Conservation (phyloP, 2,113 vertebrate genomes). For the Sminthopsis crassicaudata region DNA sequence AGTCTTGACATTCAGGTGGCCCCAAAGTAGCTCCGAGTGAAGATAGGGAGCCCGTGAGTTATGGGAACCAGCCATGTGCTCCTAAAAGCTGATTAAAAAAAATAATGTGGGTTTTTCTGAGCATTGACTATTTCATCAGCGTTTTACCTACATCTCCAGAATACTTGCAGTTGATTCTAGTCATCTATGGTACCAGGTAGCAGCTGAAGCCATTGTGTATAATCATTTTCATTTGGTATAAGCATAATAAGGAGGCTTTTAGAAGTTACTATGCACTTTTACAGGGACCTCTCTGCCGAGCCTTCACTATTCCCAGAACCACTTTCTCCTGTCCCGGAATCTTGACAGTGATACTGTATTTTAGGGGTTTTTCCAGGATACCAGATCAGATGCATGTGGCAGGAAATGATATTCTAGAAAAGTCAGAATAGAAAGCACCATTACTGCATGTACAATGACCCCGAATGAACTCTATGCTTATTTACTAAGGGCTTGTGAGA, state of each 20-base stretch:
- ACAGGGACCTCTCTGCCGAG: slow-evolving; percentile 47
- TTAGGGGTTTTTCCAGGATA: slow-evolving; percentile 65
- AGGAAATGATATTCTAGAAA: slow-evolving; percentile 82
- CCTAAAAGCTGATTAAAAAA: not conserved
- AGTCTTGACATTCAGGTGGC: not conserved
- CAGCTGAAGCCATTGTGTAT: not conserved
- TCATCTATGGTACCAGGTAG: not conserved
- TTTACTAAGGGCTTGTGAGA: not conserved
- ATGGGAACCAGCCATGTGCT: not conserved
- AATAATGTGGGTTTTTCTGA: not conserved
- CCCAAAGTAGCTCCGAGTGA: not conserved
- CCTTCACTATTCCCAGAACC: slow-evolving; percentile 76
- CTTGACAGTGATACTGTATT: slow-evolving; percentile 81
- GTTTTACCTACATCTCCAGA: not conserved
- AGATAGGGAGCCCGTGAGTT: not conserved
- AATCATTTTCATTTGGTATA: slow-evolving; percentile 25
- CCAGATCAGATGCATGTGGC: slow-evolving; percentile 83
- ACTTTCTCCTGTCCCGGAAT: not conserved
- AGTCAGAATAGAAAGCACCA: slow-evolving; percentile 31
- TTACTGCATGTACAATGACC: not conserved
- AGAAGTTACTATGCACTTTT: slow-evolving; percentile 48
- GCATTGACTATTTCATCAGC: not conserved
- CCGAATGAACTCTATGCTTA: not conserved
- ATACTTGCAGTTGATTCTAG: not conserved
- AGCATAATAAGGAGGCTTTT: not conserved